Evolutionary conservation across 2,113 vertebrate species (phyloP), one percentile per base, ranked within the genome.

Genomic region (Lutjanus erythropterus): DNA sequence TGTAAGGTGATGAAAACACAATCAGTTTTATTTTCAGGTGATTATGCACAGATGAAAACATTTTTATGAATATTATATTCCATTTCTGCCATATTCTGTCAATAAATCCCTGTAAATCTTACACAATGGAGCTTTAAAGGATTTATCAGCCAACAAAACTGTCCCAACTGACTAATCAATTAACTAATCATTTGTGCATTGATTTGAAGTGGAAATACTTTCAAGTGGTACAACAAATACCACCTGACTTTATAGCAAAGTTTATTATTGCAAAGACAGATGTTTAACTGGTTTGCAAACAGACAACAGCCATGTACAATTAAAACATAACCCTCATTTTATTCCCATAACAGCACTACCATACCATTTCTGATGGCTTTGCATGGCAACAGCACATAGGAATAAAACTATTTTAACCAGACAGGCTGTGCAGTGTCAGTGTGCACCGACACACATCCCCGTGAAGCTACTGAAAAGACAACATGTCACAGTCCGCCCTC

Each of bases 401-500:
- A 50, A 68, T 68, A 25, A 21, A 50, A 31, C 33, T 46, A 55
- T 65, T 77, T 83, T 55, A 75, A 78, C 50, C 50, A 39, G 73
- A 60, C 68, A 68, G 68, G 18, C 47, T 31, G 65, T 73, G 70
- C 50, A 47, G 53, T 46, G 67, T 50, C 42, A 37, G 16, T 27
- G 79, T 69, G 49, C 52, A 39, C 49, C 42, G 37, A 77, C 39
- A 76, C 65, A 56, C 41, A 46, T 62, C 52, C 10, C 29, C 2
- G 50, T 75, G 44, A 50, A 42, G 25, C 39, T 33, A 16, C 44
- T 75, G 55, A 41, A 52, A 23, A 64, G n/a, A 71, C 67, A 65
- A 12, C 58, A 50, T 83, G 44, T 85, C 74, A 80, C 64, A 18
- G 23, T 56, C 55, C 47, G 21, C 65, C 68, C 62, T 76, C 80